Evolutionary conservation across 37 sponge, comb jelly and placozoan species (phyloP).

Genomic region (Mnemiopsis leidyi): DNA sequence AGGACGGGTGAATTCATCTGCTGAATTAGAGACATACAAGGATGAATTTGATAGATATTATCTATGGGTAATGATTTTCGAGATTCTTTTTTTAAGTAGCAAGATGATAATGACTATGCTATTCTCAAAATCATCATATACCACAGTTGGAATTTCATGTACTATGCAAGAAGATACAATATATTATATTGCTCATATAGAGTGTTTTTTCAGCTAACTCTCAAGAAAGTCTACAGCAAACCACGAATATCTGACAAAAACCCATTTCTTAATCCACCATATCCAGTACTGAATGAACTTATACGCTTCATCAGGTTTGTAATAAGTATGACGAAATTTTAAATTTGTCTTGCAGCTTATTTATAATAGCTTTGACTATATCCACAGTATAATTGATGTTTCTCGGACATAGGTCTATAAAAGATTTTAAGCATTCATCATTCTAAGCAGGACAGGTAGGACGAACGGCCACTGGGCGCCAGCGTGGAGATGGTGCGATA

Average conservation of each 20-base stretch:
- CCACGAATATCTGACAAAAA: background rate
- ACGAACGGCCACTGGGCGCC: background rate
- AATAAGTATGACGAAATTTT: too few species aligned
- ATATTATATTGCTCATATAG: too few species aligned
- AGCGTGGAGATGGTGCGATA: background rate
- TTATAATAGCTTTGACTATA: too few species aligned
- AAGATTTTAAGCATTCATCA: too few species aligned
- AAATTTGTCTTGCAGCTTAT: too few species aligned
- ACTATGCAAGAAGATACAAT: too few species aligned
- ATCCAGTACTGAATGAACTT: background rate
- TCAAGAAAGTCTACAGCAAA: background rate
- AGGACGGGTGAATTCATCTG: background rate
- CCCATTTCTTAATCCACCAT: background rate
- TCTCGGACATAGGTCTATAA: too few species aligned
- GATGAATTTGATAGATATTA: background rate
- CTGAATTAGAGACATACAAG: background rate
- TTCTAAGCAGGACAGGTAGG: background rate
- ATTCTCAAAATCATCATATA: too few species aligned
- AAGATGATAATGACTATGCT: too few species aligned
- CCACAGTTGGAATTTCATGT: too few species aligned
- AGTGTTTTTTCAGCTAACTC: background rate
- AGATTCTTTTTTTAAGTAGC: too few species aligned
- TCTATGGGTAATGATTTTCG: slow-evolving; percentile 1
- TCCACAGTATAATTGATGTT: too few species aligned
- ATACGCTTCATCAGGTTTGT: background rate